These are phyloP conservation scores for Drosophila sulfurigaster DNA, from an alignment of 1,140 invertebrate species.

Conservation along the genomic window DNA sequence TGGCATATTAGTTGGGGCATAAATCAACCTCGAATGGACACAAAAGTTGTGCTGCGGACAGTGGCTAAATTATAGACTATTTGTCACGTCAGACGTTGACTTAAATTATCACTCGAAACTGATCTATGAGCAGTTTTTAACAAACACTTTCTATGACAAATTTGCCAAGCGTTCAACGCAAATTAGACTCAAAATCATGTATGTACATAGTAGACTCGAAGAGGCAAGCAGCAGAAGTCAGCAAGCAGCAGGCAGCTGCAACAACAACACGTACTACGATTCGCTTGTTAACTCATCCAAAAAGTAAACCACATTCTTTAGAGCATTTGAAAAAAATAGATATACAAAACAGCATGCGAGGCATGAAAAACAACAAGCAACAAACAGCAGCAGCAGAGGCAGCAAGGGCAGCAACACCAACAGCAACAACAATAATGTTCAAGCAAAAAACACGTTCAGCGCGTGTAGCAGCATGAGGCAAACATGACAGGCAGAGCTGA, in stretches of 20 bases:
- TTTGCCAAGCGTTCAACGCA: conserved; percentile 45
- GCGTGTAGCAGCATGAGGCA: conserved; percentile 62
- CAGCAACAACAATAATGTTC: conserved; percentile 42
- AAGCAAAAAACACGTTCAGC: conserved; percentile 73
- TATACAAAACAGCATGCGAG: conserved; percentile 49
- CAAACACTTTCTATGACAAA: conserved; percentile 75
- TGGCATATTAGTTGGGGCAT: conserved; percentile 19
- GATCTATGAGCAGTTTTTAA: conserved; percentile 62
- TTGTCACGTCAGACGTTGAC: conserved; percentile 63
- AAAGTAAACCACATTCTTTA: conserved; percentile 81
- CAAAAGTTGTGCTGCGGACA: conserved; percentile 5
- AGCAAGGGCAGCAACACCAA: conserved; percentile 28
- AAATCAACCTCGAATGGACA: conserved; percentile 29
- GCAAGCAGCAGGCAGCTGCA: conserved; percentile 12
- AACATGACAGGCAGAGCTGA: conserved; percentile 44
- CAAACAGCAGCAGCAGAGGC: conserved; percentile 23
- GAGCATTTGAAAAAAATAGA: conserved; percentile 66
- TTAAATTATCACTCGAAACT: conserved; percentile 67
- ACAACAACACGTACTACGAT: conserved; percentile 50
- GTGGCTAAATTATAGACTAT: conserved; percentile 39
- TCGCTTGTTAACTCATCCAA: conserved; percentile 82
- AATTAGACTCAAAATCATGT: conserved; percentile 59
- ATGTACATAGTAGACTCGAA: conserved; percentile 35
- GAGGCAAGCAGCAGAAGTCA: conserved; percentile 20
- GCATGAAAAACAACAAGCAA: conserved; percentile 46